Percentiles rank a stretch among this genome's conserved stretches.
Conservation (phyloP, 2,797 vertebrate species). For the Anabas testudineus region DNA sequence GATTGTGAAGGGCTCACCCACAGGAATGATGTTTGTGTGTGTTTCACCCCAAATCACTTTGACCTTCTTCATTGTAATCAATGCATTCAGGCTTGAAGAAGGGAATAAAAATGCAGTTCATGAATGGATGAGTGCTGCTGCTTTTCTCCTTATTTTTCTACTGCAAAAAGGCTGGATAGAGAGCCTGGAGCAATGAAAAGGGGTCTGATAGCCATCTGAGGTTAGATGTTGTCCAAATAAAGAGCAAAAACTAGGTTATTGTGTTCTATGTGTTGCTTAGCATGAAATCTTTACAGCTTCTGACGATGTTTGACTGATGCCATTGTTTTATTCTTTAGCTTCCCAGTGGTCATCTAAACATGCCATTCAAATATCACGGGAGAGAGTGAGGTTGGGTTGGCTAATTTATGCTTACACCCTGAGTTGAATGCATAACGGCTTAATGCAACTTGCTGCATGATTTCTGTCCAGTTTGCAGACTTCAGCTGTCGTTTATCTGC, state of each 20-base stretch:
- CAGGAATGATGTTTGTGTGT: conserved; percentile 35
- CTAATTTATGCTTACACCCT: not conserved
- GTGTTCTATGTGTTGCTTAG: conserved; percentile 24
- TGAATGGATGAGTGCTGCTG: conserved; percentile 63
- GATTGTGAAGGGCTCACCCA: conserved; percentile 26
- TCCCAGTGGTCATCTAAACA: conserved; percentile 2
- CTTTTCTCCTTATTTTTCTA: conserved; percentile 58
- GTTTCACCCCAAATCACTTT: conserved; percentile 55
- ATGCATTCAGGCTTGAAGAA: conserved; percentile 56
- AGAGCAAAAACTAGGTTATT: conserved; percentile 60
- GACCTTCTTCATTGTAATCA: conserved; percentile 67
- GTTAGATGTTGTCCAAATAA: conserved; percentile 70
- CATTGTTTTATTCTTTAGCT: conserved; percentile 10
- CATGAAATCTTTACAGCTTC: conserved; percentile 18
- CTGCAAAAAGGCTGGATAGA: conserved; percentile 61
- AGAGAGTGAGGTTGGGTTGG: not conserved
- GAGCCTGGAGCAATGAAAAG: conserved; percentile 61
- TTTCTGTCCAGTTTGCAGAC: conserved; percentile 14
- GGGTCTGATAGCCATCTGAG: conserved; percentile 69
- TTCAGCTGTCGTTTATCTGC: conserved; percentile 17
- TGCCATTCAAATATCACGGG: conserved; percentile 7
- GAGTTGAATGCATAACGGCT: not conserved
- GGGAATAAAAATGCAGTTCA: conserved; percentile 62
- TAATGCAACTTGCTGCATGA: conserved; percentile 9
- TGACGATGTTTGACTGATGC: conserved; percentile 12